These are phyloP conservation scores for Monochamus alternatus DNA, from an alignment of 2,888 invertebrate genomes.

Conservation along the genomic window DNA sequence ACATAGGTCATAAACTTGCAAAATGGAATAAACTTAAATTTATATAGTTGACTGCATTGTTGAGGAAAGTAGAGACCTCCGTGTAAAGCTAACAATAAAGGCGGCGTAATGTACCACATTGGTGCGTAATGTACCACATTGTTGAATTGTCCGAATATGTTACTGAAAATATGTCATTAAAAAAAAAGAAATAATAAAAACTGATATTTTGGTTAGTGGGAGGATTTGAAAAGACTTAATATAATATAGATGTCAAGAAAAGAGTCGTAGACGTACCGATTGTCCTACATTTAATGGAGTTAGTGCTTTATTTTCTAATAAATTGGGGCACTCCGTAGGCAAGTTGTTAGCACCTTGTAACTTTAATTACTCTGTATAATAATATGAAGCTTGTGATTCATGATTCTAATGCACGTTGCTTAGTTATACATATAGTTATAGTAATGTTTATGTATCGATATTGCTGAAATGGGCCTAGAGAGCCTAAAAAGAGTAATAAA, in stretches of 20 bases:
- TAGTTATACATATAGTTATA: no score
- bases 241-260: slow-evolving; percentile 16
- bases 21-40: slow-evolving; percentile 22
- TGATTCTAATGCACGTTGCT: no score
- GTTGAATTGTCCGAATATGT: slow-evolving; percentile 26
- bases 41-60: slow-evolving; percentile 28
- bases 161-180: slow-evolving; percentile 19
- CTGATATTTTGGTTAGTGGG: neutral
- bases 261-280: neutral
- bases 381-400: no score
- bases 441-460: no score
- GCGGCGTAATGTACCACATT: slow-evolving; percentile 20
- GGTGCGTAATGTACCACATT: no score
- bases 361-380: no score
- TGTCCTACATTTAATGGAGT: slow-evolving; percentile 15
- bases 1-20: slow-evolving; percentile 14
- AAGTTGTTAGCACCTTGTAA: no score
- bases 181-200: slow-evolving; percentile 8
- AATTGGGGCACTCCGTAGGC: neutral
- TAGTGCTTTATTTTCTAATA: neutral
- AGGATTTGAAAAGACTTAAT: slow-evolving; percentile 2
- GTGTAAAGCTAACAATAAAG: slow-evolving; percentile 4
- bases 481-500: no score
- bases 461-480: no score
- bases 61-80: slow-evolving; percentile 18